These are phyloP conservation scores for Rhagonycha fulva DNA, from an alignment of 2,888 invertebrate genomes.

Conservation along the genomic window DNA sequence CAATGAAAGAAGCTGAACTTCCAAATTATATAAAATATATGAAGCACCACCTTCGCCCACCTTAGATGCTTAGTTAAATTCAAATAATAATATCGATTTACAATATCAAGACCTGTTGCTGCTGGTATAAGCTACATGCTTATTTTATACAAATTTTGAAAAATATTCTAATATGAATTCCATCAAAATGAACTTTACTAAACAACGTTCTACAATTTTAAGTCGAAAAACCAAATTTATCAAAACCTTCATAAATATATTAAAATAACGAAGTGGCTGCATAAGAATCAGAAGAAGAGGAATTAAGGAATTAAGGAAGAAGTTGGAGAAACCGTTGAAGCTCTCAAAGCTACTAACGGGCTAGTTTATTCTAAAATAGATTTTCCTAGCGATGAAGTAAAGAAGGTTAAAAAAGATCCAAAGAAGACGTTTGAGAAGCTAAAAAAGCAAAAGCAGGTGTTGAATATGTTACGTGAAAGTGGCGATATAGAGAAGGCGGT, in stretches of 20 bases:
- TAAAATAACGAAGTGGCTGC: conserved; percentile 50
- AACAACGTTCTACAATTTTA: conserved; percentile 44
- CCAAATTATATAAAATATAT: too few species aligned
- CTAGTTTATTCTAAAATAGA: conserved; percentile 92
- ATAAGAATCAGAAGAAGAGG: not conserved
- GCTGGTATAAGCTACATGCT: too few species aligned
- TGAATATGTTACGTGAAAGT: conserved; percentile 70
- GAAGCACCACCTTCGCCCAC: too few species aligned
- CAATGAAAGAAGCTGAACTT: too few species aligned
- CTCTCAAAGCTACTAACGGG: conserved; percentile 36
- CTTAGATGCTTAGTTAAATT: too few species aligned
- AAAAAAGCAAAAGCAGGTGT: conserved; percentile 75
- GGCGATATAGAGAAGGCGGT: conserved; percentile 76
- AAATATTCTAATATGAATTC: too few species aligned
- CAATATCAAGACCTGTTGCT: too few species aligned
- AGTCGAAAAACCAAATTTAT: conserved; percentile 63
- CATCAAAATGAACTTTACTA: not conserved
- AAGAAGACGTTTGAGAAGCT: conserved; percentile 79
- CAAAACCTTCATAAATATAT: conserved; percentile 61
- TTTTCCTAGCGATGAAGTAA: conserved; percentile 70
- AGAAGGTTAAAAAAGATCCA: conserved; percentile 71
- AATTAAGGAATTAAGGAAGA: conserved; percentile 35
- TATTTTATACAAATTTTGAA: too few species aligned
- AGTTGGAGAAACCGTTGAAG: conserved; percentile 36
- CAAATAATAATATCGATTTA: too few species aligned